phyloP scores from a whole-genome alignment of 2,113 vertebrate species.

The Passer domesticus region DNA sequence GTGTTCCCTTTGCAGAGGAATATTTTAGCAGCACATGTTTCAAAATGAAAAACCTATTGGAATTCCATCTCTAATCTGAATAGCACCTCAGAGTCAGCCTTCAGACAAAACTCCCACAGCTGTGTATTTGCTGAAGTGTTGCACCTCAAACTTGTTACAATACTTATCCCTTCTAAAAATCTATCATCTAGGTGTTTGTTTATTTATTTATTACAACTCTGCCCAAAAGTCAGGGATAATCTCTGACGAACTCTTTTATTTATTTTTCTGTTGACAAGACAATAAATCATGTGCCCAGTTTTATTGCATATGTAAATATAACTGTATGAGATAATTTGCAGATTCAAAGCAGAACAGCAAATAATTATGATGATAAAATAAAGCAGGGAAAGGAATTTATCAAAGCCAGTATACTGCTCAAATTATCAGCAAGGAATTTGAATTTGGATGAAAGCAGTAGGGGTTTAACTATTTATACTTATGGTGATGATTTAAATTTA shows the following conservation, averaged over 20 bases:
- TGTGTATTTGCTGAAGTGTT: background rate
- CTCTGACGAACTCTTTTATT: constrained; percentile 6
- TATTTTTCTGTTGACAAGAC: background rate
- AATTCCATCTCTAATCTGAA: background rate
- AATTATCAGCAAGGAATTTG: background rate
- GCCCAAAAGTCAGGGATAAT: background rate
- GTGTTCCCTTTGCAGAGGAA: background rate
- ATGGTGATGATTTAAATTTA: background rate
- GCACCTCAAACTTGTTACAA: background rate
- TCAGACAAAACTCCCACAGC: background rate
- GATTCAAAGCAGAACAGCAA: constrained; percentile 2
- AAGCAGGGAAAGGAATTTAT: constrained; percentile 10
- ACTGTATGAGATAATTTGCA: constrained; percentile 12
- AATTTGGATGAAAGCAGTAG: background rate
- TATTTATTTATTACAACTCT: background rate
- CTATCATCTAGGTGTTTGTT: background rate
- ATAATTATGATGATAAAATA: constrained; percentile 50
- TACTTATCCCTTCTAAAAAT: background rate
- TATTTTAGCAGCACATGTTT: background rate
- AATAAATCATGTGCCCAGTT: constrained; percentile 14
- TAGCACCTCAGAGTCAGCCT: background rate
- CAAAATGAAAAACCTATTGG: background rate
- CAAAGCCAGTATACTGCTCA: constrained; percentile 1
- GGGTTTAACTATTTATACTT: background rate
- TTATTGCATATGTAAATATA: constrained; percentile 55